Conservation (phyloP, 2,797 vertebrate genomes). For the Malurus splendens region DNA sequence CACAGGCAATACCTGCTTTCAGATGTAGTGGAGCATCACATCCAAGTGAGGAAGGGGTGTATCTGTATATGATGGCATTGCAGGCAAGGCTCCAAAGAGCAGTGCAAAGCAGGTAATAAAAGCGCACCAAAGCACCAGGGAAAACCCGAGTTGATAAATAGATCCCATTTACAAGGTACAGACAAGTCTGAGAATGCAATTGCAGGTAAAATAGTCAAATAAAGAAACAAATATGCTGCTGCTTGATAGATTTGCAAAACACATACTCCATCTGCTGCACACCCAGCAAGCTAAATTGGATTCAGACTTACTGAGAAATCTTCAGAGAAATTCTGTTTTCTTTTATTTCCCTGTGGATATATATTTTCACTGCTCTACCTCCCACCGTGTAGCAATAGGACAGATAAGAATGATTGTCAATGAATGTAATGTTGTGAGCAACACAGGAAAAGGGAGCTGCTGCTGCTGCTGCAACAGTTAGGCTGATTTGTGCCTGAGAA, state of each 20-base stretch:
- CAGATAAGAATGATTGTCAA: background rate
- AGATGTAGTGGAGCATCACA: background rate
- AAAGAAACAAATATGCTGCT: constrained; percentile 5
- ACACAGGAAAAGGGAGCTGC: background rate
- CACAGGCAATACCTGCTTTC: background rate
- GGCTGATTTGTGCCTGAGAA: background rate
- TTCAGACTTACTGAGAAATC: constrained; percentile 10
- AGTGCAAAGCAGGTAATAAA: background rate
- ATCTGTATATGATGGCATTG: background rate
- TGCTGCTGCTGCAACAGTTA: background rate
- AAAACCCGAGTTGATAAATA: background rate
- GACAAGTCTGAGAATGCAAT: background rate
- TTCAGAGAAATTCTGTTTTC: constrained; percentile 11
- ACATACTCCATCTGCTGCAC: background rate
- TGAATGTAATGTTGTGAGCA: background rate
- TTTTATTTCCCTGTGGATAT: constrained; percentile 29
- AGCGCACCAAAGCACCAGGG: background rate
- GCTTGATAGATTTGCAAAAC: constrained; percentile 28
- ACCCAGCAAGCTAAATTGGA: constrained; percentile 9
- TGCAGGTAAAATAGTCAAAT: constrained; percentile 1
- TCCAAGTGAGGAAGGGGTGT: background rate
- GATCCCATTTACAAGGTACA: background rate
- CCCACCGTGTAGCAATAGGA: background rate
- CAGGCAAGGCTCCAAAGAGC: background rate
- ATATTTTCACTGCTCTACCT: constrained; percentile 1